Conservation (phyloP, 2,888 invertebrate genomes). For the Heteropelma amictum region DNA sequence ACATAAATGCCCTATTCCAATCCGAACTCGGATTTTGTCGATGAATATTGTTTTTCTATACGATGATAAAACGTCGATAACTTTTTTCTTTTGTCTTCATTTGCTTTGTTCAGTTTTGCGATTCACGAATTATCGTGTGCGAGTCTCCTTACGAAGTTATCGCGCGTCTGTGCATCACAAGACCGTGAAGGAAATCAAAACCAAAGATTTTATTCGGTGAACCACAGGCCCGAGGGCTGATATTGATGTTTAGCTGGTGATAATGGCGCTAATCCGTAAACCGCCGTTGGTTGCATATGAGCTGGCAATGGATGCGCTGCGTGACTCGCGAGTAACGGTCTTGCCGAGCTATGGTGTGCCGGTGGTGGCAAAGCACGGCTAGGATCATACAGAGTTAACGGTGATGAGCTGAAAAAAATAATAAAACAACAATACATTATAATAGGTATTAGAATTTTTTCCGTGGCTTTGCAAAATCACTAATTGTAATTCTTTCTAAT, state of each 20-base stretch:
- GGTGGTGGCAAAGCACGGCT: slow-evolving; percentile 87
- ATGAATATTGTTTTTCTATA: neutral
- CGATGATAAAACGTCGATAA: neutral
- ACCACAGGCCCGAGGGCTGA: slow-evolving; percentile 86
- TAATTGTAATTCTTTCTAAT: slow-evolving; percentile 12
- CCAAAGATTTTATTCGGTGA: slow-evolving; percentile 80
- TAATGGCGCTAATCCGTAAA: slow-evolving; percentile 85
- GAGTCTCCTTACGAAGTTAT: neutral
- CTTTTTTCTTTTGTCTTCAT: neutral
- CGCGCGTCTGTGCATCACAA: slow-evolving; percentile 10
- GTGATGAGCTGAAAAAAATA: slow-evolving; percentile 76
- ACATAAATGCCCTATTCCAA: neutral
- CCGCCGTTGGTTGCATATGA: slow-evolving; percentile 85
- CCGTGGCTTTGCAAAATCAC: slow-evolving; percentile 46
- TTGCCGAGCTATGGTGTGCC: slow-evolving; percentile 89
- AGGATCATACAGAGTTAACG: slow-evolving; percentile 77
- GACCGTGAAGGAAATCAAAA: neutral
- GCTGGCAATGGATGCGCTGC: slow-evolving; percentile 89
- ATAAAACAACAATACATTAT: slow-evolving; percentile 19
- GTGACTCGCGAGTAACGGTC: slow-evolving; percentile 83
- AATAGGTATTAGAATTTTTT: slow-evolving; percentile 67
- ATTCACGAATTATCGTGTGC: neutral
- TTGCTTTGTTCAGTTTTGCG: neutral
- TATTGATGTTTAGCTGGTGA: slow-evolving; percentile 86
- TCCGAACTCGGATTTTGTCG: neutral